These are phyloP conservation scores for Callitettix versicolor DNA, from an alignment of 1,140 invertebrate species.

Conservation along the genomic window DNA sequence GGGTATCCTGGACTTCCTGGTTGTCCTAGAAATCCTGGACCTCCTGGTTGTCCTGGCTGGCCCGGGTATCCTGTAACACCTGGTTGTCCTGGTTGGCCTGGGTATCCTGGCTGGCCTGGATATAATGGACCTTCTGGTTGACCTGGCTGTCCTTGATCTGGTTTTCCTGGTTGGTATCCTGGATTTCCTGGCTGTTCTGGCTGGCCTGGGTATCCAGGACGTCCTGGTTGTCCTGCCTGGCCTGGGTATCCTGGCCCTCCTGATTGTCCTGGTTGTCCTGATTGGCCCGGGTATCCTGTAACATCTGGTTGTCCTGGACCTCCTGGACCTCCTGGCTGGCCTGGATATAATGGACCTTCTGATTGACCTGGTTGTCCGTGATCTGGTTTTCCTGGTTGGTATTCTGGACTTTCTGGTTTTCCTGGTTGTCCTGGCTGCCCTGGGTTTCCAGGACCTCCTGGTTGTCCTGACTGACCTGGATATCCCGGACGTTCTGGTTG, in stretches of 20 bases:
- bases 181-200: constrained; percentile 24
- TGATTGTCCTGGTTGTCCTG: constrained; percentile 16
- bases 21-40: constrained; percentile 17
- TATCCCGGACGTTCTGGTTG: constrained; percentile 21
- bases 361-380: constrained; percentile 19
- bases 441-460: constrained; percentile 15
- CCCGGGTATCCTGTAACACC: constrained; percentile 18
- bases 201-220: constrained; percentile 24
- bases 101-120: constrained; percentile 14
- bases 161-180: constrained; percentile 8
- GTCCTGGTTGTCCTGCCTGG: constrained; percentile 19
- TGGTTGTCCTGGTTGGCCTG: constrained; percentile 15
- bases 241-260: constrained; percentile 25
- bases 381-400: constrained; percentile 10
- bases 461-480: constrained; percentile 22
- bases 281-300: constrained; percentile 17
- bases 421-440: constrained; percentile 7
- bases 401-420: constrained; percentile 15
- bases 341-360: constrained; percentile 27
- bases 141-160: constrained; percentile 14
- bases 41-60: constrained; percentile 17
- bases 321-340: constrained; percentile 26
- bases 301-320: constrained; percentile 20
- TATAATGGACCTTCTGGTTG: constrained; percentile 13
- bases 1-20: constrained; percentile 22